These are phyloP conservation scores for Papilio polyxenes DNA, from an alignment of 1,140 invertebrate genomes.

Conservation along the genomic window DNA sequence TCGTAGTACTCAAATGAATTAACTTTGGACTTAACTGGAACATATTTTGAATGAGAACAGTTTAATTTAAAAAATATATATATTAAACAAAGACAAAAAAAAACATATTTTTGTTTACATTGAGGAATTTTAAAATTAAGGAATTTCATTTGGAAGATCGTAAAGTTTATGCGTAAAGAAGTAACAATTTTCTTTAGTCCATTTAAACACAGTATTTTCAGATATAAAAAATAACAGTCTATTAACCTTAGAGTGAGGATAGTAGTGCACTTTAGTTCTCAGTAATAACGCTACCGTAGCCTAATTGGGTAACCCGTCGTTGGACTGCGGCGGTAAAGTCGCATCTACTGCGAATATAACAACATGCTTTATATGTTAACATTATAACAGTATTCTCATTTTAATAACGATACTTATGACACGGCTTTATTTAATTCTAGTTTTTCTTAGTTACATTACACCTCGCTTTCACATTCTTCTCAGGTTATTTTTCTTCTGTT, in stretches of 20 bases:
- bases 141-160: background rate
- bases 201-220: background rate
- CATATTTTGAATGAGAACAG: background rate
- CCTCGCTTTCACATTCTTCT: background rate
- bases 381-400: constrained; percentile 21
- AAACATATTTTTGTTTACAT: background rate
- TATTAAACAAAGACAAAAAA: no score
- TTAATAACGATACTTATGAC: constrained; percentile 24
- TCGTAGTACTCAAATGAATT: background rate
- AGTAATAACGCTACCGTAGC: constrained; percentile 15
- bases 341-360: constrained; percentile 29
- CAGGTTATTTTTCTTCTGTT: background rate
- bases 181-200: background rate
- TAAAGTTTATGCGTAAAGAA: background rate
- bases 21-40: background rate
- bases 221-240: constrained; percentile 9
- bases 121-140: background rate
- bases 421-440: constrained; percentile 1
- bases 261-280: constrained; percentile 4
- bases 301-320: constrained; percentile 22
- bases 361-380: constrained; percentile 9
- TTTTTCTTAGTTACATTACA: background rate
- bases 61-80: no score
- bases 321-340: background rate
- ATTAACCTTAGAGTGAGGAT: constrained; percentile 1